phyloP scores from a whole-genome alignment of 2,888 invertebrate species.

The Argyresthia goedartella region DNA sequence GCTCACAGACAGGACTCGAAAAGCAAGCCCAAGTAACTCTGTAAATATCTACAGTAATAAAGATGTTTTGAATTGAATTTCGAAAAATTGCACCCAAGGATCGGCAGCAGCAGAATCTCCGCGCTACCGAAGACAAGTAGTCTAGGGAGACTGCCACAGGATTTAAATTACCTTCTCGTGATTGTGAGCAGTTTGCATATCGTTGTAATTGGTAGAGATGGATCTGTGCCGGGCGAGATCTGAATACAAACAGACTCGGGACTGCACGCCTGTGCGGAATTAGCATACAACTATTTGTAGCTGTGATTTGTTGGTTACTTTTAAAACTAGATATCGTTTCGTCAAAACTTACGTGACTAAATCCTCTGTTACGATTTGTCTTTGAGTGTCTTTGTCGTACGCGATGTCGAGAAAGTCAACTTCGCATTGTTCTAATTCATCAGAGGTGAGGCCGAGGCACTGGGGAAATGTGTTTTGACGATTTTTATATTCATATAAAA shows the following conservation, averaged over 20 bases:
- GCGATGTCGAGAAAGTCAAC: slow-evolving; percentile 91
- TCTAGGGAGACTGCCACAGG: slow-evolving; percentile 20
- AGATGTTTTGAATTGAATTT: too few relatives aligned
- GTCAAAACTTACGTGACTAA: too few relatives aligned
- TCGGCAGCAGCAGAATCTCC: too few relatives aligned
- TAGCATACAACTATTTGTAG: not conserved
- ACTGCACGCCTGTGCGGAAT: not conserved
- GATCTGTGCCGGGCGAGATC: slow-evolving; percentile 14
- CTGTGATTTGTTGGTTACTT: not conserved
- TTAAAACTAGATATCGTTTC: not conserved
- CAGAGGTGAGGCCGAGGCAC: slow-evolving; percentile 80
- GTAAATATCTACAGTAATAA: too few relatives aligned
- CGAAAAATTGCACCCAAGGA: too few relatives aligned
- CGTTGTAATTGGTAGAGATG: slow-evolving; percentile 33
- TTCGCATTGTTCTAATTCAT: slow-evolving; percentile 78
- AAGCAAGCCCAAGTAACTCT: too few relatives aligned
- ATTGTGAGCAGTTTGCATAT: slow-evolving; percentile 39
- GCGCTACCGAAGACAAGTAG: slow-evolving; percentile 22
- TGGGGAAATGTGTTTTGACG: slow-evolving; percentile 36
- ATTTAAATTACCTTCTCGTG: slow-evolving; percentile 32
- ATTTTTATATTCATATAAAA: too few relatives aligned
- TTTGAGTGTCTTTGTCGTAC: too few relatives aligned
- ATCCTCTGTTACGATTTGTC: not conserved
- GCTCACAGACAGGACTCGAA: too few relatives aligned
- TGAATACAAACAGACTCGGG: slow-evolving; percentile 10